Evolutionary conservation across 2,888 invertebrate species (phyloP), one percentile per base, ranked within the genome.

Genomic region (Lithodes maja): DNA sequence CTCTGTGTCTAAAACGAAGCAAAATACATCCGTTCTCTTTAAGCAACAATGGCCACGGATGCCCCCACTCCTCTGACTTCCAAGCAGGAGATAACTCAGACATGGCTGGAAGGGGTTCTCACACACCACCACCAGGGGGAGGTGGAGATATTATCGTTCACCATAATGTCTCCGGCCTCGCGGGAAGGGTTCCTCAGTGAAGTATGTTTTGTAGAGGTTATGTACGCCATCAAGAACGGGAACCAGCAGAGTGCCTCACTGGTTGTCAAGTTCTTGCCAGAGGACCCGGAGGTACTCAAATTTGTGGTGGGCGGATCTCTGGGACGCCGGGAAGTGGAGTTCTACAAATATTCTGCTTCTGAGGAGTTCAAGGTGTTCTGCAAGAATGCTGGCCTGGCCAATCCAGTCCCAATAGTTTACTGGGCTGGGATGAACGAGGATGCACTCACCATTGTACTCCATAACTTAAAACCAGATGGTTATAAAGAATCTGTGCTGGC

Each of bases 361-460:
- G 17, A 71, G 17, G 71, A 71, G 17, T 71, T 71, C 17, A 71
- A n/a, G 3, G 17, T 1, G 3, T 71, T n/a, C 71, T 71, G 71
- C 71, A n/a, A n/a, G 5, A 71, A n/a, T 5, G 17, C n/a, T 71
- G 71, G 71, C n/a, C 71, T 71, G 5, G n/a, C 71, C 5, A 12
- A 71, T 17, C 71, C 71, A 71, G 71, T 71, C 5, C 71, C 71
- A n/a, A n/a, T n/a, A 17, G 3, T 71, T 5, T 71, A 71, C 17
- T 71, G 71, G 71, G 15, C 71, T n/a, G 71, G 17, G 1, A 12
- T 71, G 71, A 71, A 12, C 3, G 71, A 71, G 12, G 71, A 71
- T 71, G 71, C 71, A n/a, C 17, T 71, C 17, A 71, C 71, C 71
- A 71, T 71, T 17, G 71, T 71, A 3, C 71, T 71, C n/a, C 71